A percentile compares a stretch with the other conserved stretches of the same genome.
Conservation (phyloP, 2,113 vertebrate genomes). For the Colinus virginianus region DNA sequence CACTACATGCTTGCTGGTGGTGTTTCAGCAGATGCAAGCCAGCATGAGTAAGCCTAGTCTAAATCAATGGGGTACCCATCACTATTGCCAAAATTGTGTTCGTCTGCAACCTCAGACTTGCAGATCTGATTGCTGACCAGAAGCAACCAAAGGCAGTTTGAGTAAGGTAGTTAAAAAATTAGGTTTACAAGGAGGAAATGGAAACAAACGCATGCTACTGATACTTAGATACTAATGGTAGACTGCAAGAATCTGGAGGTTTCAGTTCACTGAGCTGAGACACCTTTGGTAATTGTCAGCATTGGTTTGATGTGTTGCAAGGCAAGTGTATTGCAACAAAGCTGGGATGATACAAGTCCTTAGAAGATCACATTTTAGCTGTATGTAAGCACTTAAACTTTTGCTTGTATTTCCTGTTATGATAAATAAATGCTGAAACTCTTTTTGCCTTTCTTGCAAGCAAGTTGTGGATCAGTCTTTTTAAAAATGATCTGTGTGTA, state of each 20-base stretch:
- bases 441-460: background rate
- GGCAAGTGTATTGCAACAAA: conserved; percentile 14
- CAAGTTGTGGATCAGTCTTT: background rate
- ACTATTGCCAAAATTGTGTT: background rate
- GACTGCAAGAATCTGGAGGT: background rate
- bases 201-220: background rate
- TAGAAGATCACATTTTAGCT: background rate
- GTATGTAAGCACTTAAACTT: background rate
- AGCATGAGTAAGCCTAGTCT: background rate
- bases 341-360: background rate
- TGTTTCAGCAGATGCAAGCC: accelerated
- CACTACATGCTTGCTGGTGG: background rate
- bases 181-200: background rate
- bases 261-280: background rate
- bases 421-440: background rate
- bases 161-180: background rate
- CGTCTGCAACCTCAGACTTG: background rate
- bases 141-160: background rate
- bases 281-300: background rate
- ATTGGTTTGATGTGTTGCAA: conserved; percentile 8
- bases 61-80: background rate
- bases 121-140: background rate
- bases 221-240: background rate
- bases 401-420: background rate
- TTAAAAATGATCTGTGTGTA: background rate